Conservation (phyloP, 2,888 invertebrate species). For the Drosophila incognita region DNA sequence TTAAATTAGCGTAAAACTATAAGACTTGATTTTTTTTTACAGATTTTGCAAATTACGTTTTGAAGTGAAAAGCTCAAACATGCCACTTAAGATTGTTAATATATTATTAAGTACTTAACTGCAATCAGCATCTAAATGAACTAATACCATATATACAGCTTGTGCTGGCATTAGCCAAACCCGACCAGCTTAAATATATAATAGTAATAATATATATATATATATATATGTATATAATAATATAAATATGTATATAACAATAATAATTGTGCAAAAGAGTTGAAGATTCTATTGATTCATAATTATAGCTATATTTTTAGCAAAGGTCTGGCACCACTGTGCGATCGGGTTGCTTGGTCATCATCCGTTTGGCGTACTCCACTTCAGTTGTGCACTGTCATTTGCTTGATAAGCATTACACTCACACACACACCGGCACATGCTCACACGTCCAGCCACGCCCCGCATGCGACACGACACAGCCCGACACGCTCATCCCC, state of each 20-base stretch:
- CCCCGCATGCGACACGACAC: constrained; percentile 57
- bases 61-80: too few relatives aligned
- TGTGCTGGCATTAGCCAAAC: neutral
- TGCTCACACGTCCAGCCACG: constrained; percentile 23
- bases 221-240: neutral
- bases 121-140: neutral
- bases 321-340: constrained; percentile 38
- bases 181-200: neutral
- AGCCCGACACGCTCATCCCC: constrained; percentile 57
- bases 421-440: constrained; percentile 20
- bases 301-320: neutral
- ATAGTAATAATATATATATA: neutral
- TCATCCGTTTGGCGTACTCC: constrained; percentile 67
- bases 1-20: neutral
- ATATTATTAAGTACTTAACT: neutral
- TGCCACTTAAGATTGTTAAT: neutral
- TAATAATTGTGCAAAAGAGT: neutral
- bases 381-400: constrained; percentile 74
- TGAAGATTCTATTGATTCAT: neutral
- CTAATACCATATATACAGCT: neutral
- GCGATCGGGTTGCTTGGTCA: constrained; percentile 72
- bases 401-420: constrained; percentile 72
- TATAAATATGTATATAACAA: neutral
- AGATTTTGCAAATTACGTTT: neutral
- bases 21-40: neutral